Evolutionary conservation across 64 coral and sea anemone genomes (phyloP).

Genomic region (Montipora capricornis): DNA sequence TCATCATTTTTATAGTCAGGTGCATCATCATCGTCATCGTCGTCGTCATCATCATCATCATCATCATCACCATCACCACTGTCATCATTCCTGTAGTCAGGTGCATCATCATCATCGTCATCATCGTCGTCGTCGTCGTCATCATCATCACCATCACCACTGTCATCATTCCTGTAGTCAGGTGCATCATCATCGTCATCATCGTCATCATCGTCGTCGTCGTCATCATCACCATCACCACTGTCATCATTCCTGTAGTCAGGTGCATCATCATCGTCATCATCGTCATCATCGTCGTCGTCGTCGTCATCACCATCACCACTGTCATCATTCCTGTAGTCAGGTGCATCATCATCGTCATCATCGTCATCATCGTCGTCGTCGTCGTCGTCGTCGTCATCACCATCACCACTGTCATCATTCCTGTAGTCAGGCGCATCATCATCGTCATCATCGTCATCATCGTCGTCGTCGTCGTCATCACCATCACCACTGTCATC

Average conservation of each 20-base stretch:
- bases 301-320: background rate
- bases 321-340: background rate
- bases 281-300: too few relatives aligned
- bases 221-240: background rate
- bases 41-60: background rate
- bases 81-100: background rate
- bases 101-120: background rate
- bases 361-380: too few relatives aligned
- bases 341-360: background rate
- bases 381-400: background rate
- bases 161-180: too few relatives aligned
- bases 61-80: background rate
- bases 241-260: background rate
- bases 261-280: background rate
- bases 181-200: background rate
- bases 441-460: background rate
- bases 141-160: too few relatives aligned
- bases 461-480: background rate
- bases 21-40: background rate
- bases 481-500: background rate
- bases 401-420: background rate
- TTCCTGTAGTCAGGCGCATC: background rate
- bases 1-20: background rate
- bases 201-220: background rate
- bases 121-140: background rate